Evolutionary conservation across 35 echinoderm and acorn worm species (phyloP).

Genomic region (Heliocidaris tuberculata): DNA sequence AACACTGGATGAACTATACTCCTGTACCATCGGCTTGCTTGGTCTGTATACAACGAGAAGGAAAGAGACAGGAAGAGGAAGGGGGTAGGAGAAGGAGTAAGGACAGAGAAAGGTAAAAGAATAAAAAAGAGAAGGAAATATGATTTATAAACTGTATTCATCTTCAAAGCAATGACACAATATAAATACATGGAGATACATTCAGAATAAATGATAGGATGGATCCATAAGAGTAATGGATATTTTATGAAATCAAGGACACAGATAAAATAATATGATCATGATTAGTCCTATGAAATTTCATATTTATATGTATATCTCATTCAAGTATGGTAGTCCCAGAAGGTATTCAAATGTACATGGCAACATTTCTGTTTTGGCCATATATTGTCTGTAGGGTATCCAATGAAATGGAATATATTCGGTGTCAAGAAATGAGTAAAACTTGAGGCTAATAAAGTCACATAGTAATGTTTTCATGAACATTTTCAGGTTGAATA

Average conservation of each 20-base stretch:
- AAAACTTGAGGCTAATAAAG: too few relatives aligned
- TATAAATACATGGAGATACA: neutral
- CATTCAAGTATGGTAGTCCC: too few relatives aligned
- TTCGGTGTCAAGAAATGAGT: too few relatives aligned
- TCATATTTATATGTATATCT: too few relatives aligned
- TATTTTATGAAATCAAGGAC: neutral
- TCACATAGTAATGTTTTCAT: too few relatives aligned
- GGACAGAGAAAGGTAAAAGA: neutral
- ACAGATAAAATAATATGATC: too few relatives aligned
- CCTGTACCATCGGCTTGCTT: conserved; percentile 35
- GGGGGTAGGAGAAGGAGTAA: neutral
- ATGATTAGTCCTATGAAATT: too few relatives aligned
- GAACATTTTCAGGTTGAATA: too few relatives aligned
- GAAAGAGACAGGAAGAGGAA: neutral
- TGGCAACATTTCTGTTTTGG: too few relatives aligned
- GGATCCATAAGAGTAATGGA: neutral
- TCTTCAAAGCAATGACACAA: neutral
- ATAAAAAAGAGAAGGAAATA: neutral
- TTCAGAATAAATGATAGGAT: neutral
- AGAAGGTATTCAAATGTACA: too few relatives aligned
- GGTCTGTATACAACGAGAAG: neutral
- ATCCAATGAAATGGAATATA: too few relatives aligned
- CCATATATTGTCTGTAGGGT: too few relatives aligned
- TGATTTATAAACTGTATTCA: neutral
- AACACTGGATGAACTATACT: conserved; percentile 1